phyloP scores from a whole-genome alignment of 2,888 invertebrate genomes.

The Drosophila parthenogenetica region DNA sequence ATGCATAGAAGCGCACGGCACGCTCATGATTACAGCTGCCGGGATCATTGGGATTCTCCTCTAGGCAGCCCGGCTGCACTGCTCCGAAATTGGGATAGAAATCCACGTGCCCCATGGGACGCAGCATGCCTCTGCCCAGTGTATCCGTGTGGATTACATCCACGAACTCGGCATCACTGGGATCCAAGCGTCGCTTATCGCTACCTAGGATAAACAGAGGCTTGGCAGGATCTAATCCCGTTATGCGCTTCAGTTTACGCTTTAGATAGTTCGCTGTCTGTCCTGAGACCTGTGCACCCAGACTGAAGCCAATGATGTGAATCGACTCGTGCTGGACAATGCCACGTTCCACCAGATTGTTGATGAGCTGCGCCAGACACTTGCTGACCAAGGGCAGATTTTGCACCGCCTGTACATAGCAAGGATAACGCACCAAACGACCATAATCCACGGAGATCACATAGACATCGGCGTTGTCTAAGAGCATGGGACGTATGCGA shows the following conservation, averaged over 20 bases:
- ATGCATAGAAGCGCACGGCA: conserved; percentile 87
- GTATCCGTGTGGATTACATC: conserved; percentile 89
- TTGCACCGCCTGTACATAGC: conserved; percentile 87
- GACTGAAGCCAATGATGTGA: conserved; percentile 88
- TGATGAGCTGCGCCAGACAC: conserved; percentile 87
- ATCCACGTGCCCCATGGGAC: conserved; percentile 86
- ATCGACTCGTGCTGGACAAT: conserved; percentile 85
- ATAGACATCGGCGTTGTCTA: conserved; percentile 87
- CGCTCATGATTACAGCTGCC: conserved; percentile 87
- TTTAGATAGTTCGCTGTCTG: conserved; percentile 86
- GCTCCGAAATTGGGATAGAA: conserved; percentile 87
- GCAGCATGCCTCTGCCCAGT: conserved; percentile 86
- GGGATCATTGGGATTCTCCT: conserved; percentile 84
- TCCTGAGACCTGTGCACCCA: conserved; percentile 88
- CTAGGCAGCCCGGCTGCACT: conserved; percentile 87
- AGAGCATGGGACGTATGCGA: conserved; percentile 87
- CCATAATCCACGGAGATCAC: conserved; percentile 88
- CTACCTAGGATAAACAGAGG: conserved; percentile 87
- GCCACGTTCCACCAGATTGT: conserved; percentile 85
- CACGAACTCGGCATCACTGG: conserved; percentile 87
- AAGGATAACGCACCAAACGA: conserved; percentile 87
- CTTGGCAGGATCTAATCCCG: conserved; percentile 89
- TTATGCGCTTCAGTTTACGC: conserved; percentile 86
- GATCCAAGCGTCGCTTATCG: conserved; percentile 86
- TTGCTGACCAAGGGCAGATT: conserved; percentile 87